Conservation (phyloP, 2,113 vertebrate species). For the Callionymus lyra region DNA sequence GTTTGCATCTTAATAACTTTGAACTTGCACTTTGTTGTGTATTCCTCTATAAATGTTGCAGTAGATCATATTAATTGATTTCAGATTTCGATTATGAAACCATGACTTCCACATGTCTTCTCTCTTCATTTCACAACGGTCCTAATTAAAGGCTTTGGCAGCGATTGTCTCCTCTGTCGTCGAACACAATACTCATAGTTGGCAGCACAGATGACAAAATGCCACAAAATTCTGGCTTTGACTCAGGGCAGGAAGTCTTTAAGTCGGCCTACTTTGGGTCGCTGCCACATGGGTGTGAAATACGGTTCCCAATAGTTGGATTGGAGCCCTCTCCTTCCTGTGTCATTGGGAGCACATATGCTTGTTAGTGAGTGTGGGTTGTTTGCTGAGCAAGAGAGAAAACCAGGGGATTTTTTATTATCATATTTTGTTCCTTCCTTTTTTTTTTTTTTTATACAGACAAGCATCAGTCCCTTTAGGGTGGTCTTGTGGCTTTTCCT, state of each 20-base stretch:
- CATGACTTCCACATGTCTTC: conserved; percentile 48
- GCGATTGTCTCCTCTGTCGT: conserved; percentile 31
- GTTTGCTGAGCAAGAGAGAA: conserved; percentile 34
- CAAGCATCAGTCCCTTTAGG: conserved; percentile 44
- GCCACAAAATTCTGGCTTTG: conserved; percentile 44
- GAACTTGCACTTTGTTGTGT: too few species aligned
- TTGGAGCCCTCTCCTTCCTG: conserved; percentile 48
- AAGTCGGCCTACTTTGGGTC: conserved; percentile 45
- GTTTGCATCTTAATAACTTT: too few species aligned
- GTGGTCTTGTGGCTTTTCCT: conserved; percentile 48
- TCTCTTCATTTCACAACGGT: conserved; percentile 33
- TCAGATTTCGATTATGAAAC: conserved; percentile 5
- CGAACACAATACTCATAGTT: conserved; percentile 45
- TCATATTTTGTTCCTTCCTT: too few species aligned
- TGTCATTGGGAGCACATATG: conserved; percentile 56
- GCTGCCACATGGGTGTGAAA: conserved; percentile 45
- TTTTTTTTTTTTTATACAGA: conserved; percentile 23
- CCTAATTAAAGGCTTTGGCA: conserved; percentile 53
- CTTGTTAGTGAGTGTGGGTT: conserved; percentile 44
- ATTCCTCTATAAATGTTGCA: too few species aligned
- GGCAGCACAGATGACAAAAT: conserved; percentile 38
- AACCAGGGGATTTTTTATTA: conserved; percentile 13
- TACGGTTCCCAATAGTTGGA: conserved; percentile 43
- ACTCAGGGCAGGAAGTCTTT: conserved; percentile 51
- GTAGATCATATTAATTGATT: too few species aligned